Conservation (phyloP, 1,140 invertebrate species). For the Hycleus cichorii region DNA sequence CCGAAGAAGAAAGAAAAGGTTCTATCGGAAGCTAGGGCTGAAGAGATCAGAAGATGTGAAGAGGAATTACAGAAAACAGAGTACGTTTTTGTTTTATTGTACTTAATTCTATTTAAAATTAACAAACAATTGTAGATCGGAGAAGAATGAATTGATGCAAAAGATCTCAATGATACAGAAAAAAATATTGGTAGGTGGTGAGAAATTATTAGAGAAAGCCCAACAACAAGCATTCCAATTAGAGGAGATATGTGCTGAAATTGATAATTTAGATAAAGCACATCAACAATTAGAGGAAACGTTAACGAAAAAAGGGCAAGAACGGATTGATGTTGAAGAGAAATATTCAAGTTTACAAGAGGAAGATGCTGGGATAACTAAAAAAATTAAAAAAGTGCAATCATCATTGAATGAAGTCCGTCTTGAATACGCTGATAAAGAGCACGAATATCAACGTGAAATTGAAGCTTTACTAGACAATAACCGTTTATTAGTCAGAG, state of each 20-base stretch:
- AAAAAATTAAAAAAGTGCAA: constrained; percentile 87
- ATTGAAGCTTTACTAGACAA: constrained; percentile 94
- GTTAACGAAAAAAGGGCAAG: constrained; percentile 82
- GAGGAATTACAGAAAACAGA: constrained; percentile 33
- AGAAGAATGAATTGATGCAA: constrained; percentile 69
- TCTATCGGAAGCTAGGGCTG: constrained; percentile 38
- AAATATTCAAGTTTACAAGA: constrained; percentile 92
- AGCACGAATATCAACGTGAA: constrained; percentile 91
- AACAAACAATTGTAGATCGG: constrained; percentile 35
- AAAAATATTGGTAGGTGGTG: constrained; percentile 95
- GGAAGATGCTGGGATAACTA: constrained; percentile 83
- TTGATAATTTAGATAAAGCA: constrained; percentile 74
- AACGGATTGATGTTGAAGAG: constrained; percentile 92
- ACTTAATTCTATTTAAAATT: background rate
- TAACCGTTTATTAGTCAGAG: constrained; percentile 78
- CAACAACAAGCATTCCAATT: constrained; percentile 84
- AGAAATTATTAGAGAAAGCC: constrained; percentile 96
- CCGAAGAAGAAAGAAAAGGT: constrained; percentile 39
- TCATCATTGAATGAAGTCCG: constrained; percentile 74
- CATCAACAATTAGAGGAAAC: constrained; percentile 77
- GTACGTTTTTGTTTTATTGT: constrained; percentile 20
- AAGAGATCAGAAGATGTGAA: constrained; percentile 41
- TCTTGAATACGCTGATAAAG: constrained; percentile 79
- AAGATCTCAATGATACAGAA: constrained; percentile 88
- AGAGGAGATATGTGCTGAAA: constrained; percentile 82